phyloP scores from a whole-genome alignment of 1,140 invertebrate genomes.

The Drosophila novamexicana region DNA sequence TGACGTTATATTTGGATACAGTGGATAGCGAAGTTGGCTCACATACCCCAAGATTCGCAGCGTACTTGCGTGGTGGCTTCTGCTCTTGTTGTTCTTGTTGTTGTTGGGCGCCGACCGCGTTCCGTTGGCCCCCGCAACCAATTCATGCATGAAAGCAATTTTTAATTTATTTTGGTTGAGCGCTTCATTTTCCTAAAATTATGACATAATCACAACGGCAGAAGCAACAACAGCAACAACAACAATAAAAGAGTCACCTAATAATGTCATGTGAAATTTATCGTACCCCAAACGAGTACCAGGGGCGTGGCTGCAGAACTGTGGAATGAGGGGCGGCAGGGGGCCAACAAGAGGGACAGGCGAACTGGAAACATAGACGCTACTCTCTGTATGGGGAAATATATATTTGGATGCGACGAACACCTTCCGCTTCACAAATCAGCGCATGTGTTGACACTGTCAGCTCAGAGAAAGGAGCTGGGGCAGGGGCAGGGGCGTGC shows the following conservation, averaged over 20 bases:
- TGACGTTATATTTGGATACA: conserved; percentile 69
- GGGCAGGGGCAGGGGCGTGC: neutral
- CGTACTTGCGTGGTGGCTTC: conserved; percentile 41
- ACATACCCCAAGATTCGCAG: conserved; percentile 49
- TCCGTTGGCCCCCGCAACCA: conserved; percentile 27
- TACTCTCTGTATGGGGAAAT: conserved; percentile 37
- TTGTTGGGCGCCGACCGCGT: conserved; percentile 7
- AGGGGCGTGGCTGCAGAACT: conserved; percentile 27
- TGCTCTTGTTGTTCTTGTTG: conserved; percentile 13
- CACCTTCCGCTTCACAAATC: conserved; percentile 81
- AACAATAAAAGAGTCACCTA: conserved; percentile 67
- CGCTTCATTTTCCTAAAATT: conserved; percentile 82
- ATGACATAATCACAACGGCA: conserved; percentile 76
- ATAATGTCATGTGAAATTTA: conserved; percentile 80
- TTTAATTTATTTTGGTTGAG: conserved; percentile 83
- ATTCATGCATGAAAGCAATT: conserved; percentile 83
- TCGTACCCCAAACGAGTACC: conserved; percentile 64
- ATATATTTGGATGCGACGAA: conserved; percentile 77
- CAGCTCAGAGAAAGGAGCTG: conserved; percentile 21
- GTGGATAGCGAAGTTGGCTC: conserved; percentile 58
- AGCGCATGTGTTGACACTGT: conserved; percentile 57
- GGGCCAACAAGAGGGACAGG: neutral
- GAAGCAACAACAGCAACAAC: conserved; percentile 34
- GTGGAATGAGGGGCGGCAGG: neutral
- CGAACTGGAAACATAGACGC: conserved; percentile 45